Percentiles rank a stretch among this genome's conserved stretches.
phyloP scores from a whole-genome alignment of 1,140 invertebrate genomes.

The Euura saliciscinereae region DNA sequence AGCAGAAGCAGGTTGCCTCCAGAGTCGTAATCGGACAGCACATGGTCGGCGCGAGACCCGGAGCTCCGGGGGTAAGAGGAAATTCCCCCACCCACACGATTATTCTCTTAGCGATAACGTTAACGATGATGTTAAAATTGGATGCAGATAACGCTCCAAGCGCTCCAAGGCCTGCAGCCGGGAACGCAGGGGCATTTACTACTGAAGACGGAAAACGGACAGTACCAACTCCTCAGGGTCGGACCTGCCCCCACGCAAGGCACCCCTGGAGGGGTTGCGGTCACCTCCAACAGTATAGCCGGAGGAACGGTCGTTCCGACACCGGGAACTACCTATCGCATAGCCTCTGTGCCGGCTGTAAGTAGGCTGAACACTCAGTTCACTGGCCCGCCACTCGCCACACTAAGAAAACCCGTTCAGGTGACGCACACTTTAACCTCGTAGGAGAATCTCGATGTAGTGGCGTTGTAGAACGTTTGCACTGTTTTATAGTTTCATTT shows the following conservation, averaged over 20 bases:
- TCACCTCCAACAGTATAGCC: constrained; percentile 66
- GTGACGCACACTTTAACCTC: constrained; percentile 58
- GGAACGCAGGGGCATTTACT: constrained; percentile 86
- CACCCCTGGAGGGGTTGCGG: constrained; percentile 61
- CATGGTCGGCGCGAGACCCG: constrained; percentile 79
- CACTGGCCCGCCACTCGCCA: constrained; percentile 64
- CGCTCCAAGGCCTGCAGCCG: constrained; percentile 79
- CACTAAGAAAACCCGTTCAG: constrained; percentile 64
- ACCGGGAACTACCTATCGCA: constrained; percentile 61
- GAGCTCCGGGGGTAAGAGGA: constrained; percentile 76
- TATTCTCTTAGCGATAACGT: no score
- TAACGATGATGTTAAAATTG: no score
- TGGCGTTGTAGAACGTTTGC: constrained; percentile 46
- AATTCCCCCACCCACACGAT: neutral
- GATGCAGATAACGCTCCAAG: constrained; percentile 81
- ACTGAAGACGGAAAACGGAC: constrained; percentile 94
- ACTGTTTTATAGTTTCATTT: constrained; percentile 24
- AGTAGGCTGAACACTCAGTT: constrained; percentile 65
- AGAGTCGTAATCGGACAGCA: constrained; percentile 82
- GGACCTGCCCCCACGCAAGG: constrained; percentile 70
- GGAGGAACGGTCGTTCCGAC: constrained; percentile 52
- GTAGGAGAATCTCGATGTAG: constrained; percentile 58
- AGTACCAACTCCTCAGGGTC: constrained; percentile 88
- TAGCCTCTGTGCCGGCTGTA: constrained; percentile 66
- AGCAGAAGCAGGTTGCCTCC: constrained; percentile 71